Conservation (phyloP, 1,140 invertebrate species). For the Andrena cerasifolii region DNA sequence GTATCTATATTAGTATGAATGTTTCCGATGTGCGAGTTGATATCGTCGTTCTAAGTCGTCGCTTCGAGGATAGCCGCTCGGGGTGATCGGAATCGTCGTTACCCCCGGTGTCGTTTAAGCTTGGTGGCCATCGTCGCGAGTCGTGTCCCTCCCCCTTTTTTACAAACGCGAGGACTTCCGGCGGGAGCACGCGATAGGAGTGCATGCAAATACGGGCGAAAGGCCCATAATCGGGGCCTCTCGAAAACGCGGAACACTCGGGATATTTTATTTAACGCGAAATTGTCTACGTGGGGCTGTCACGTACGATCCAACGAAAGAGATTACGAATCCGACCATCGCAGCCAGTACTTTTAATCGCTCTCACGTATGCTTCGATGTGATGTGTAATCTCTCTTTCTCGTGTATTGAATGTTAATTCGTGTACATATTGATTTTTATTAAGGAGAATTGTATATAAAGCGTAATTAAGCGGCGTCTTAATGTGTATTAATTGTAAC, state of each 20-base stretch:
- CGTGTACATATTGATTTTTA: constrained; percentile 80
- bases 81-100: constrained; percentile 14
- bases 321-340: constrained; percentile 75
- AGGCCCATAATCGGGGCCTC: neutral
- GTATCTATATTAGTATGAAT: constrained; percentile 51
- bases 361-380: constrained; percentile 65
- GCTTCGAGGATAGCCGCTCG: constrained; percentile 11
- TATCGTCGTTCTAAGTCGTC: constrained; percentile 38
- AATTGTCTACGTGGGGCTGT: constrained; percentile 28
- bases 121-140: constrained; percentile 1
- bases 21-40: constrained; percentile 52
- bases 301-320: constrained; percentile 31
- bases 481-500: constrained; percentile 79
- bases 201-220: constrained; percentile 16
- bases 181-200: constrained; percentile 1
- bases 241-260: neutral
- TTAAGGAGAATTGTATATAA: constrained; percentile 78
- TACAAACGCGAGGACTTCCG: constrained; percentile 13
- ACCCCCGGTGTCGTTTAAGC: constrained; percentile 12
- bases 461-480: constrained; percentile 70
- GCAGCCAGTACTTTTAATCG: constrained; percentile 76
- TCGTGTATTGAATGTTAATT: constrained; percentile 77
- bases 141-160: neutral
- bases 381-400: constrained; percentile 75
- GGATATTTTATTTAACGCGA: neutral